A percentile compares a stretch with the other conserved stretches of the same genome.
Conservation (phyloP, 2,113 vertebrate species). For the Scomber scombrus region DNA sequence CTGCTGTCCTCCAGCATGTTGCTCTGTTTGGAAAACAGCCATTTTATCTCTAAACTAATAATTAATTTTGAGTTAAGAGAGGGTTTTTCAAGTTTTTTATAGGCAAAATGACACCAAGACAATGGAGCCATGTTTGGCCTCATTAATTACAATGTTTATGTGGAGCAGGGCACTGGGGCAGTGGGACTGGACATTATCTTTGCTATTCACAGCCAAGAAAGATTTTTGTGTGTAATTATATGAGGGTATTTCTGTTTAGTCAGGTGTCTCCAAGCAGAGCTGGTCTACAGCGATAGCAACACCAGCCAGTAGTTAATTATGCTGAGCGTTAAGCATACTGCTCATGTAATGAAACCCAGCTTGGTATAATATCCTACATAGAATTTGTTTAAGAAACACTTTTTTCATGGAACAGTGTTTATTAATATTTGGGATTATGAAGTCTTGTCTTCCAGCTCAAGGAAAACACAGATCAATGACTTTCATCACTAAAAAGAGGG, state of each 20-base stretch:
- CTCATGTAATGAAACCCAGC: conserved; percentile 34
- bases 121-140: conserved; percentile 46
- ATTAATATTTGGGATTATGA: conserved; percentile 39
- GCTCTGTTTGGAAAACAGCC: conserved; percentile 16
- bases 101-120: conserved; percentile 28
- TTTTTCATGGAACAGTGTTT: conserved; percentile 18
- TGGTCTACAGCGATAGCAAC: conserved; percentile 42
- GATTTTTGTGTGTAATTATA: conserved; percentile 41
- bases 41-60: conserved; percentile 5
- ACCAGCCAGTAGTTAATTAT: neutral
- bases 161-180: conserved; percentile 32
- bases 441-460: conserved; percentile 3
- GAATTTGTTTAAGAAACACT: conserved; percentile 7
- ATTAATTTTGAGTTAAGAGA: conserved; percentile 26
- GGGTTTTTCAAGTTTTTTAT: conserved; percentile 19
- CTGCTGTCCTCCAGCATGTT: neutral
- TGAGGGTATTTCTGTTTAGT: conserved; percentile 53
- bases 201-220: conserved; percentile 35
- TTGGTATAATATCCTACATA: conserved; percentile 2
- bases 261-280: conserved; percentile 47
- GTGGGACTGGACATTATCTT: conserved; percentile 45
- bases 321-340: neutral
- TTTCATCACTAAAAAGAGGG: conserved; percentile 27
- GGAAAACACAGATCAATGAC: conserved; percentile 24
- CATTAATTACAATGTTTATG: conserved; percentile 59